Evolutionary conservation across 1,140 invertebrate species (phyloP), one percentile per base, ranked within the genome.

Genomic region (Zaprionus vittiger): DNA sequence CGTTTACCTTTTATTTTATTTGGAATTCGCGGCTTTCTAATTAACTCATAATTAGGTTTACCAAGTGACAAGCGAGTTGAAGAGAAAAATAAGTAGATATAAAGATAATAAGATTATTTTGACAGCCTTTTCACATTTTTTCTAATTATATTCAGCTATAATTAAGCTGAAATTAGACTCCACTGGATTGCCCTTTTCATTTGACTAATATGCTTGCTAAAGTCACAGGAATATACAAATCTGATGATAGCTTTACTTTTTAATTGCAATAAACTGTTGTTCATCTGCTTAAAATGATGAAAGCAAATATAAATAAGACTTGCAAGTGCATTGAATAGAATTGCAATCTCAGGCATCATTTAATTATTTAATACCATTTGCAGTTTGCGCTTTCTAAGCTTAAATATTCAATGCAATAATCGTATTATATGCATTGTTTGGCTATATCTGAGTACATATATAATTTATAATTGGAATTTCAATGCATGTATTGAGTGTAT

Each of bases 41-140:
- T 66, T 66, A 66, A 44, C 54, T 44, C 54, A 4, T 66, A 66
- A 66, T 65, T 65, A 47, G 54, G 54, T 44, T 65, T 11, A 14
- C 15, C 14, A 22, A 52, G 14, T 5, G n/a, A 34, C 4, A 28
- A 20, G 24, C 15, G 52, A 22, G 24, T 49, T 12, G 9, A 28
- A 12, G 26, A 26, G 28, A 11, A 4, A 14, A 44, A 6, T 24
- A 26, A 28, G 26, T 4, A 61, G 15, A 61, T 44, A 5, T n/a
- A 44, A 24, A 20, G 22, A 49, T 31, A 41, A 9, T 14, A 24
- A 24, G 20, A 49, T 20, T 1, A 4, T 24, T 47, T 17, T 4
- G 6, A 17, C 2, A 41, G 31, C 31, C n/a, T n/a, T n/a, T 41
- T n/a, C n/a, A n/a, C 0, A n/a, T 7, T 47, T 11, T 9, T 47